Evolutionary conservation across 2,797 vertebrate species (phyloP).

Genomic region (Simalia tracyae): DNA sequence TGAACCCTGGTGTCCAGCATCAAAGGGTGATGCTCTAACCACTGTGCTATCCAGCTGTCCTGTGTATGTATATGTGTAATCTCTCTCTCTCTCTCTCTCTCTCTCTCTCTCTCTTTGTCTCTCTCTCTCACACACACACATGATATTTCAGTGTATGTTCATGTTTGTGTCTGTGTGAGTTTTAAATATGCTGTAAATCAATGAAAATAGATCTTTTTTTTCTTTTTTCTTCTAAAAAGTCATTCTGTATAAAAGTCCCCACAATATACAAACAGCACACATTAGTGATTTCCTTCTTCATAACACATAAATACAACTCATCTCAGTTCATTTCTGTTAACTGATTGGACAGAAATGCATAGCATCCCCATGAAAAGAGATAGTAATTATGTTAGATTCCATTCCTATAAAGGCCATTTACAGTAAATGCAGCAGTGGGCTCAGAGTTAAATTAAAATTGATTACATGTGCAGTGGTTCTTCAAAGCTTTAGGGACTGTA

Average conservation of each 20-base stretch:
- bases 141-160: neutral
- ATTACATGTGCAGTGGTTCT: constrained; percentile 49
- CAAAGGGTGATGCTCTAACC: too few species aligned
- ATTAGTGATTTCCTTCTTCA: neutral
- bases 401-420: constrained; percentile 48
- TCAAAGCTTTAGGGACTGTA: constrained; percentile 52
- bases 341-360: constrained; percentile 20
- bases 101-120: too few species aligned
- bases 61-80: too few species aligned
- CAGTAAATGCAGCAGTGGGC: constrained; percentile 52
- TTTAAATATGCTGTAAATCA: neutral
- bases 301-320: neutral
- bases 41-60: too few species aligned
- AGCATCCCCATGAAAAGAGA: constrained; percentile 22
- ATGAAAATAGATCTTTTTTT: neutral
- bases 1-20: too few species aligned
- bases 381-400: constrained; percentile 57
- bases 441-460: constrained; percentile 64
- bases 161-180: neutral
- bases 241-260: neutral
- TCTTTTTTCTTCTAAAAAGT: neutral
- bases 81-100: too few species aligned
- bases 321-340: constrained; percentile 43
- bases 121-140: neutral
- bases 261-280: neutral